Conservation (phyloP, 1,140 invertebrate species). For the Drosophila nigrodunni region DNA sequence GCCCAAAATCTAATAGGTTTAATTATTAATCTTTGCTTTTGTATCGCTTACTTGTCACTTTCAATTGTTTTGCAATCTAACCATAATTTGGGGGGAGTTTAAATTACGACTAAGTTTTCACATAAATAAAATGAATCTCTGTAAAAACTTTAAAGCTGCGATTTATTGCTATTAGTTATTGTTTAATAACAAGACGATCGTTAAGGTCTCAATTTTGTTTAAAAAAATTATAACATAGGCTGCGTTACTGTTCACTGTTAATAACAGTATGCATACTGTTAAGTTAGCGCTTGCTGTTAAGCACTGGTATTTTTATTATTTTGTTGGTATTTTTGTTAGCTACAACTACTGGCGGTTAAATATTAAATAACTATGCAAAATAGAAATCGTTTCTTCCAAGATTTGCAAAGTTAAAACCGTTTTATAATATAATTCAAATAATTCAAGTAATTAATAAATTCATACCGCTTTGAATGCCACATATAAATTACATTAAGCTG, state of each 20-base stretch:
- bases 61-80: slow-evolving; percentile 54
- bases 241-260: slow-evolving; percentile 7
- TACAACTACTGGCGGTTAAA: not conserved
- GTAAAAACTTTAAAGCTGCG: not conserved
- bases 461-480: no score
- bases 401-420: not conserved
- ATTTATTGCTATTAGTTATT: no score
- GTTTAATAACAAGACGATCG: no score
- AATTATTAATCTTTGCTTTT: slow-evolving; percentile 24
- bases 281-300: slow-evolving; percentile 3
- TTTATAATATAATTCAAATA: no score
- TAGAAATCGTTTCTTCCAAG: not conserved
- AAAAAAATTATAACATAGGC: no score
- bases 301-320: slow-evolving; percentile 5
- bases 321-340: slow-evolving; percentile 6
- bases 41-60: slow-evolving; percentile 20
- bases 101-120: slow-evolving; percentile 65
- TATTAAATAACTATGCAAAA: not conserved
- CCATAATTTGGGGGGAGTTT: slow-evolving; percentile 63
- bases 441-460: no score
- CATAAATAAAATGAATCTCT: slow-evolving; percentile 26
- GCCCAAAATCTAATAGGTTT: slow-evolving; percentile 84
- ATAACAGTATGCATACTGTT: slow-evolving; percentile 11
- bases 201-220: no score
- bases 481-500: no score